Evolutionary conservation across 2,797 vertebrate species (phyloP), one percentile per base, ranked within the genome.

Genomic region (Leuciscus waleckii): DNA sequence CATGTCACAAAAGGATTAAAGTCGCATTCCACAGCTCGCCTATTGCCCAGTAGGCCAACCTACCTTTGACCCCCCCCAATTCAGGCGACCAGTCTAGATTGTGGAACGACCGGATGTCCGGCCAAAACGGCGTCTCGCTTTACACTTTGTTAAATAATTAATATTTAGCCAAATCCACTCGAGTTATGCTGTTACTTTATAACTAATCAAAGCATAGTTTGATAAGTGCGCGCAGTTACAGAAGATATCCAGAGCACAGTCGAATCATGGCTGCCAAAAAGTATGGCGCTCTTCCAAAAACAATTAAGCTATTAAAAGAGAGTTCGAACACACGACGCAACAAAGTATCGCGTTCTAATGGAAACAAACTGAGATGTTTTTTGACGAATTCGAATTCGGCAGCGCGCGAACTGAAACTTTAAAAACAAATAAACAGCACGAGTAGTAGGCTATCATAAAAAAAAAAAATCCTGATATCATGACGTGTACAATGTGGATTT

Each of bases 401-500:
- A 35, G 7, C 19, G 11, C 67, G n/a, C 71, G 14, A 69, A 43
- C 16, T 5, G 2, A 16, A 68, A 69, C 17, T 74, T 69, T 65
- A 3, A 32, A 10, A 43, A 54, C 61, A 65, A 17, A 79, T n/a
- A 26, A 56, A 58, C 26, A 21, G 1, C 10, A 1, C 29, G 23
- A 65, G 32, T 16, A 49, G 81, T 5, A 35, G 35, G 4, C 35
- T 35, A 46, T 32, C 14, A 70, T 54, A 7, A 39, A 39, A 7
- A 9, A 10, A 56, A 68, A 76, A 82, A 76, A 70, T 77, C 76
- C 7, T 37, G 43, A 67, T 80, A 68, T 76, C 82, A 37, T 90
- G 87, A 90, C 88, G 90, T 89, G 90, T 89, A 85, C 90, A 86
- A 69, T 71, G 56, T 75, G 63, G 58, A 82, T 89, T 84, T 65